These are phyloP conservation scores for Recurvirostra avosetta DNA, from an alignment of 2,113 vertebrate species.

Conservation along the genomic window DNA sequence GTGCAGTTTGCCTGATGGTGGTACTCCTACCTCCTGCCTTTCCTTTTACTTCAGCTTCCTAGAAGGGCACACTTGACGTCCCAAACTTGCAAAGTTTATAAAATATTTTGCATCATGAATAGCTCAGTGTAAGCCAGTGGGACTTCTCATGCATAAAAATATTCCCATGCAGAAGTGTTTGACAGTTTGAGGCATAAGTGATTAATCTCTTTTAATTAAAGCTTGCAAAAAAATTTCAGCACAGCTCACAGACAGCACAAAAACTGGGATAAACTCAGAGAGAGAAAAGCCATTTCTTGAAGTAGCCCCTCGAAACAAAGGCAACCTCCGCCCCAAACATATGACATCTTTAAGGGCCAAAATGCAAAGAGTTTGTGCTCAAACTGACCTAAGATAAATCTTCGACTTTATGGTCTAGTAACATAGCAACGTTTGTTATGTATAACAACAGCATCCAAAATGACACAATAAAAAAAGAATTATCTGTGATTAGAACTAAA, in stretches of 20 bases:
- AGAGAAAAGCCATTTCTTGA: neutral
- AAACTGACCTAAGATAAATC: neutral
- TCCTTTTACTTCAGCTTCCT: neutral
- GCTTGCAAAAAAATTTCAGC: neutral
- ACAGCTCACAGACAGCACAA: neutral
- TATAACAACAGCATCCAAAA: slow-evolving; percentile 63
- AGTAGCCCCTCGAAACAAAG: neutral
- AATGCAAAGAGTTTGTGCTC: slow-evolving; percentile 7
- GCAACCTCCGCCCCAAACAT: neutral
- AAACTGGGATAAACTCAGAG: neutral
- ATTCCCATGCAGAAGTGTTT: neutral
- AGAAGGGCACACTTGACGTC: neutral
- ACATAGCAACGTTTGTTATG: slow-evolving; percentile 66
- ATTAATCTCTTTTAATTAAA: slow-evolving; percentile 49
- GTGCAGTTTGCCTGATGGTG: neutral
- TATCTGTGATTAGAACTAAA: slow-evolving; percentile 72
- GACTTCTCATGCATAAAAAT: neutral
- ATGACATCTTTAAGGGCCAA: neutral
- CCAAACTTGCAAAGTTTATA: neutral
- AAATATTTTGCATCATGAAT: neutral
- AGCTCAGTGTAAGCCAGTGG: neutral
- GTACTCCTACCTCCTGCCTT: neutral
- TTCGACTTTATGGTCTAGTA: slow-evolving; percentile 9
- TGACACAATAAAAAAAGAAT: slow-evolving; percentile 77
- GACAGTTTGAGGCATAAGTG: neutral